Percentiles rank a stretch among this genome's conserved stretches.
Evolutionary conservation across 2,113 vertebrate species (phyloP).

Genomic region (Phoxinus phoxinus): DNA sequence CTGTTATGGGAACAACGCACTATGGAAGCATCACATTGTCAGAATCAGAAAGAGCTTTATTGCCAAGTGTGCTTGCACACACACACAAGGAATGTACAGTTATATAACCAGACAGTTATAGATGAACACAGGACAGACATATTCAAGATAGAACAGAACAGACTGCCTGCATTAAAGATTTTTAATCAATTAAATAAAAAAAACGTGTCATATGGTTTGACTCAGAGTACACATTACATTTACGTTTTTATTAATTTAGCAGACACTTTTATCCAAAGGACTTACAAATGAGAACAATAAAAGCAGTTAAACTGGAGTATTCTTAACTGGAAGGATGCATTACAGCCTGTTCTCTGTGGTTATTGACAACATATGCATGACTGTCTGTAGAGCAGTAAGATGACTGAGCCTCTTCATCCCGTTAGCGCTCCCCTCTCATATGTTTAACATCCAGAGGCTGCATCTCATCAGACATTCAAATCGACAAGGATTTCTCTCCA

Average conservation of each 20-base stretch:
- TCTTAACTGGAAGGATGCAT: background rate
- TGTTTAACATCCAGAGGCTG: conserved; percentile 67
- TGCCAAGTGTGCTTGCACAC: too few relatives aligned
- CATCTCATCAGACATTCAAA: conserved; percentile 70
- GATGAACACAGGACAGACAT: too few relatives aligned
- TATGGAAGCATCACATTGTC: too few relatives aligned
- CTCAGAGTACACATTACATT: background rate
- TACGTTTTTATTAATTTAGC: too few relatives aligned
- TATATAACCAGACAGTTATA: too few relatives aligned
- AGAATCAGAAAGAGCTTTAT: too few relatives aligned
- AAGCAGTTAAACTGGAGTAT: background rate
- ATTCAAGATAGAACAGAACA: too few relatives aligned
- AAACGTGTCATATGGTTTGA: conserved; percentile 18
- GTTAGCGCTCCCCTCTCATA: conserved; percentile 47
- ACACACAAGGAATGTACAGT: too few relatives aligned
- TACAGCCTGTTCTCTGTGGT: background rate
- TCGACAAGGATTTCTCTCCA: conserved; percentile 68
- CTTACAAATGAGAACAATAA: too few relatives aligned
- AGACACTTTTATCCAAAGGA: too few relatives aligned
- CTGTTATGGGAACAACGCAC: too few relatives aligned
- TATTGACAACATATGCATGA: conserved; percentile 16
- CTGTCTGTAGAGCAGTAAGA: conserved; percentile 28
- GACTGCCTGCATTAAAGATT: background rate
- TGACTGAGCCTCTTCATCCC: conserved; percentile 63
- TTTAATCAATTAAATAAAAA: background rate